Base-by-base conservation (phyloP, 2,113 vertebrate species). In the Psilopsiagon aurifrons region DNA sequence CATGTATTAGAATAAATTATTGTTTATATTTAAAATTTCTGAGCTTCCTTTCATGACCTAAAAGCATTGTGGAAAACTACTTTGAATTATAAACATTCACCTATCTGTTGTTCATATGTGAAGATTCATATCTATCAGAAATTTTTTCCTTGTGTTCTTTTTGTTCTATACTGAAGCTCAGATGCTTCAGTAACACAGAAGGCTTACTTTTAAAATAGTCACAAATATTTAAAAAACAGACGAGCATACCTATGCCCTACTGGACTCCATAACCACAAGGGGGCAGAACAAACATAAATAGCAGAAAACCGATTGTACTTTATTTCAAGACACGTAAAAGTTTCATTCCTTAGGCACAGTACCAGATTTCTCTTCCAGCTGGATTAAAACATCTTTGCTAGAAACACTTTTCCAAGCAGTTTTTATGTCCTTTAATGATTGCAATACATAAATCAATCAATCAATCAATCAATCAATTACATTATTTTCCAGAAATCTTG, bases 271-370 rank as follows among this genome's bases (percentile, higher is more conserved):
- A 51, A 88, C 94, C 96, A 96, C 95, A 94, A 97, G 96, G 91
- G 94, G 94, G 95, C 96, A 96, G 93, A 97, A 89, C 46, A 94
- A 92, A 96, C 80, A 77, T 87, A 92, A 94, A 95, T 93, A 76
- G 93, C 60, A 68, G 80, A 82, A 86, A 85, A 55, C 17, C 43
- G 86, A 47, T 44, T 63, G 46, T 83, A 23, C 39, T 78, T 95
- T 63, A 33, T 73, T 76, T 93, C 17, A 74, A 62, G 64, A 43
- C 46, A 41, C 7, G 31, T 92, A 35, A 54, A 83, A 83, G 16
- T 27, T 89, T 49, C 9, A 11, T 86, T 63, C 17, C 31, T n/a
- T 78, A 37, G 80, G 11, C 11, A 37, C 11, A 86, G 16, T 9
- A 60, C 31, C 15, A 35, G 5, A 54, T 75, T 81, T 92, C n/a